These are phyloP conservation scores for Perca fluviatilis DNA, from an alignment of 2,113 vertebrate genomes.

Conservation along the genomic window DNA sequence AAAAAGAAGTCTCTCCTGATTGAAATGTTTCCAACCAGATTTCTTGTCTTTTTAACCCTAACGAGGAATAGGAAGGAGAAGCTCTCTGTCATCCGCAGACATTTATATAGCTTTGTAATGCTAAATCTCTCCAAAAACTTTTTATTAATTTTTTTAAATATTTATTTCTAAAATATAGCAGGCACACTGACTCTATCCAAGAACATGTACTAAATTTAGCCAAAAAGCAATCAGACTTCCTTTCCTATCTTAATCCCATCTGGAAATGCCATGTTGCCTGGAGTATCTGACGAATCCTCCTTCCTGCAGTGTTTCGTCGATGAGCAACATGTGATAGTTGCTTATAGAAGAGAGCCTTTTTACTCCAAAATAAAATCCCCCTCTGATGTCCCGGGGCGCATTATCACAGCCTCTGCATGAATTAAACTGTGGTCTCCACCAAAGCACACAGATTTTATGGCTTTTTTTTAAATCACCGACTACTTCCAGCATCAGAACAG, in stretches of 20 bases:
- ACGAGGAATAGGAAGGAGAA: not conserved
- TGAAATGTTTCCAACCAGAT: too few species aligned
- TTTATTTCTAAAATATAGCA: not conserved
- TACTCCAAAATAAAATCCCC: constrained; percentile 49
- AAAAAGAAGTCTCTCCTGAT: too few species aligned
- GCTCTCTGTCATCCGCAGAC: not conserved
- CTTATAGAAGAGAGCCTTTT: constrained; percentile 64
- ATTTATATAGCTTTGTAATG: not conserved
- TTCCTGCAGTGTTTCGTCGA: not conserved
- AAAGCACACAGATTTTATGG: not conserved
- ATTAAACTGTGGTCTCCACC: constrained; percentile 12
- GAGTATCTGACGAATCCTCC: constrained; percentile 15
- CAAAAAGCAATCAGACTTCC: not conserved
- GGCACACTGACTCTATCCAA: not conserved
- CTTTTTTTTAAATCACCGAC: not conserved
- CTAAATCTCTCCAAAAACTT: not conserved
- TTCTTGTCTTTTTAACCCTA: too few species aligned
- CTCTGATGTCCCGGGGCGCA: constrained; percentile 44
- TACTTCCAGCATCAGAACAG: constrained; percentile 6
- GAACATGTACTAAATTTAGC: not conserved
- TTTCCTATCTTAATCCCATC: constrained; percentile 1
- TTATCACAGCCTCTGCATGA: constrained; percentile 27
- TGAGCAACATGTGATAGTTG: constrained; percentile 71
- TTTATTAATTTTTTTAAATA: not conserved
- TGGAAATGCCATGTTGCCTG: constrained; percentile 1